Evolutionary conservation across 2,888 invertebrate species (phyloP).

Genomic region (Rotaria sp.): DNA sequence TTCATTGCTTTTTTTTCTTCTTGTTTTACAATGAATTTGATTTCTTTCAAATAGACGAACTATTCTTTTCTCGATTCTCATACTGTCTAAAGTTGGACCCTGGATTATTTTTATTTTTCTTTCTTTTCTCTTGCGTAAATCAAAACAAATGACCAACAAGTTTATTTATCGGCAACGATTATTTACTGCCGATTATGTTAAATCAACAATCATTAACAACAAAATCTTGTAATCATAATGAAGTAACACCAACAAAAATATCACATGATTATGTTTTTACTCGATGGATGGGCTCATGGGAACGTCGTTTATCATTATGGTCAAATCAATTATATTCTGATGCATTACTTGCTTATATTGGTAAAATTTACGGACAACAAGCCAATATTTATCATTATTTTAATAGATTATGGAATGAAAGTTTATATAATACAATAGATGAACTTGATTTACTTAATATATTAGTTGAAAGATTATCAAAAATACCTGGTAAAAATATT

Average conservation of each 20-base stretch:
- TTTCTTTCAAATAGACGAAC: no score
- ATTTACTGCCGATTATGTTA: not conserved
- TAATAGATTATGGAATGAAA: not conserved
- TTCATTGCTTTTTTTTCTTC: no score
- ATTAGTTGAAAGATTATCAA: not conserved
- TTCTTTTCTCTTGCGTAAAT: not conserved
- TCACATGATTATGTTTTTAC: not conserved
- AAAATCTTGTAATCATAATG: not conserved
- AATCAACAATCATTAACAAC: not conserved
- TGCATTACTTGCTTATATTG: not conserved
- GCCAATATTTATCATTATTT: not conserved
- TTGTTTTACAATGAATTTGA: no score
- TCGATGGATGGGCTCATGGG: not conserved
- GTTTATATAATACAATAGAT: not conserved
- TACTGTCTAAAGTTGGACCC: not conserved
- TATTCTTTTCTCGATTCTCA: not conserved
- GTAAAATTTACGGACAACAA: conserved; percentile 8
- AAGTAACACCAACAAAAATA: not conserved
- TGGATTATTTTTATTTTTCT: not conserved
- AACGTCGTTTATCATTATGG: not conserved
- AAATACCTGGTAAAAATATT: not conserved
- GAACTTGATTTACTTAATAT: conserved; percentile 11
- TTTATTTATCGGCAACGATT: not conserved
- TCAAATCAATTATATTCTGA: not conserved
- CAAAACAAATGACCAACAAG: not conserved